Conservation (phyloP, 2,888 invertebrate genomes). For the Agrochola lychnidis region DNA sequence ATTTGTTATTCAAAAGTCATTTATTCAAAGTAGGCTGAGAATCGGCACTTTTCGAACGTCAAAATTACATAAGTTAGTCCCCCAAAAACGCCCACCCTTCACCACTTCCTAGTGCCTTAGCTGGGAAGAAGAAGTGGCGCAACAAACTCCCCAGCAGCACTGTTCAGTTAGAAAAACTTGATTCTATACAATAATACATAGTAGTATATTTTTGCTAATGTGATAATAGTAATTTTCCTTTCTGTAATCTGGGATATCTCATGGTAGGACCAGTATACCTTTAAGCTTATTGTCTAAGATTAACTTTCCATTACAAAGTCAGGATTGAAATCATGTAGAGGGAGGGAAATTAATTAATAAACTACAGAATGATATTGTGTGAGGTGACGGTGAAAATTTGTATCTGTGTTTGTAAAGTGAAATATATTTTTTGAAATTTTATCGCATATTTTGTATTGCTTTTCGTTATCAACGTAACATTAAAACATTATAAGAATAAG, state of each 20-base stretch:
- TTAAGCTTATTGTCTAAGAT: constrained; percentile 39
- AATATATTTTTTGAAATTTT: constrained; percentile 63
- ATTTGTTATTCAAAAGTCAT: constrained; percentile 2
- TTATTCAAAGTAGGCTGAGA: too few relatives aligned
- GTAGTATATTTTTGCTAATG: constrained; percentile 15
- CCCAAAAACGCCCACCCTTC: too few relatives aligned
- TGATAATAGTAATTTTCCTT: constrained; percentile 5
- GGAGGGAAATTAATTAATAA: constrained; percentile 37
- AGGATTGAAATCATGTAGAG: constrained; percentile 38
- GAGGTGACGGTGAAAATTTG: constrained; percentile 61
- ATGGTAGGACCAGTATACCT: constrained; percentile 30
- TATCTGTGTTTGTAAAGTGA: constrained; percentile 65
- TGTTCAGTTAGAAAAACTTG: too few relatives aligned
- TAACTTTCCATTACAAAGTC: constrained; percentile 39
- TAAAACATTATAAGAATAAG: neutral
- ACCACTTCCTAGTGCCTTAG: too few relatives aligned
- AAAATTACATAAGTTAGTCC: too few relatives aligned
- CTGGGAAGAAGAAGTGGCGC: too few relatives aligned
- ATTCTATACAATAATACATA: too few relatives aligned
- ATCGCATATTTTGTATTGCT: constrained; percentile 24
- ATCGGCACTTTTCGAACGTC: too few relatives aligned
- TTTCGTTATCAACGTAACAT: neutral
- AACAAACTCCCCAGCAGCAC: too few relatives aligned
- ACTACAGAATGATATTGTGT: constrained; percentile 50
- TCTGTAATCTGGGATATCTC: constrained; percentile 20